A percentile compares a stretch with the other conserved stretches of the same genome.
These are phyloP conservation scores for Erpornis zantholeuca DNA, from an alignment of 2,113 vertebrate genomes.

Conservation along the genomic window DNA sequence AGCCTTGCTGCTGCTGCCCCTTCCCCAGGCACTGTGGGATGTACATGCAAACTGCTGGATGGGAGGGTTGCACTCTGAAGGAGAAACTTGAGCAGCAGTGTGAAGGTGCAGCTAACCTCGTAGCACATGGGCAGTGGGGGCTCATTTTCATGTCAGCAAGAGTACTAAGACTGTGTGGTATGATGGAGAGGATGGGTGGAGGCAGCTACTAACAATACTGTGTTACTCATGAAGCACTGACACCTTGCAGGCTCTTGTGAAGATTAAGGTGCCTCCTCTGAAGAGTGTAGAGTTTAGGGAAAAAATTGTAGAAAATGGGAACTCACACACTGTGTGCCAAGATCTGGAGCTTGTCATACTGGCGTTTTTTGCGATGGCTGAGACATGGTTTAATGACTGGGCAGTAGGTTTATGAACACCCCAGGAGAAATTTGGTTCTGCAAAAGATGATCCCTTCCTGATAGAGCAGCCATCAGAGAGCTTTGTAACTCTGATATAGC, in stretches of 20 bases:
- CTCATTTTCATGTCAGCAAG: neutral
- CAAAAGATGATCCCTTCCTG: neutral
- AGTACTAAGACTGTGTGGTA: rapidly evolving
- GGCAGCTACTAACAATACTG: neutral
- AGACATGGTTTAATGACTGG: neutral
- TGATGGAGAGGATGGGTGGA: neutral
- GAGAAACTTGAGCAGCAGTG: neutral
- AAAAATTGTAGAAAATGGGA: neutral
- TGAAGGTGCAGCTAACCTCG: neutral
- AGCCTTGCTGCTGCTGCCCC: neutral
- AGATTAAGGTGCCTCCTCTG: neutral
- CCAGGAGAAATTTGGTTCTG: neutral
- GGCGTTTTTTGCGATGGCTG: neutral
- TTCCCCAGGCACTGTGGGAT: rapidly evolving
- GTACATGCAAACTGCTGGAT: rapidly evolving
- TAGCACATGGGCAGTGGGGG: rapidly evolving
- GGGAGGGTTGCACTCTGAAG: rapidly evolving
- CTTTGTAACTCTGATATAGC: neutral
- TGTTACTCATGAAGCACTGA: rapidly evolving
- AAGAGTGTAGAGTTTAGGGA: neutral
- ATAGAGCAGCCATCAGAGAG: neutral
- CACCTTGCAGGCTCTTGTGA: neutral
- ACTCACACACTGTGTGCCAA: rapidly evolving
- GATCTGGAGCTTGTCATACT: neutral
- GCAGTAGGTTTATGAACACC: neutral